A percentile compares a stretch with the other conserved stretches of the same genome.
phyloP scores from a whole-genome alignment of 2,797 vertebrate genomes.

The Danio tinwini region DNA sequence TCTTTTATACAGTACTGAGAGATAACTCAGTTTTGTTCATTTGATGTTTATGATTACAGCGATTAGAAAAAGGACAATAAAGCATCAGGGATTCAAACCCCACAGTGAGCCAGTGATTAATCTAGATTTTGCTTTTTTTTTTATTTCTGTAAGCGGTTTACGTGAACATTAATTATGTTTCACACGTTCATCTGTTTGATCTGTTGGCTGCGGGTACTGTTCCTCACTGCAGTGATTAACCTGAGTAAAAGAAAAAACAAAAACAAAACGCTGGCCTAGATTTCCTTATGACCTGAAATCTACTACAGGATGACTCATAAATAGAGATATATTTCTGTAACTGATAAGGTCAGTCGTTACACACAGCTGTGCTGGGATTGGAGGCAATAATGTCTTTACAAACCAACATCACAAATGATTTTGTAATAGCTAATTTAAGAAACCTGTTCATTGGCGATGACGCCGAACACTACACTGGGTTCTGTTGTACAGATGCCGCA shows the following conservation, averaged over 20 bases:
- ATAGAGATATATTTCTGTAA: constrained; percentile 4
- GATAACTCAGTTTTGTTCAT: constrained; percentile 3
- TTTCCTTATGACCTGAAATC: constrained; percentile 27
- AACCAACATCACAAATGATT: not conserved
- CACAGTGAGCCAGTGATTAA: constrained; percentile 35
- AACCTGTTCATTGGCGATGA: not conserved
- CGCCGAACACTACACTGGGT: not conserved
- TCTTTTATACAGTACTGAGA: not conserved
- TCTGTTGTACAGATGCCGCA: not conserved
- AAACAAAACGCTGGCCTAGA: constrained; percentile 30
- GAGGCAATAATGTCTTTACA: not conserved
- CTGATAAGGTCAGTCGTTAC: not conserved
- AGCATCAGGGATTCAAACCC: constrained; percentile 2
- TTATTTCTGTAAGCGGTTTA: constrained; percentile 43
- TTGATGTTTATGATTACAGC: constrained; percentile 6
- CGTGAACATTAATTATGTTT: constrained; percentile 35
- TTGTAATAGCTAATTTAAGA: not conserved
- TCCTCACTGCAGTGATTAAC: constrained; percentile 22
- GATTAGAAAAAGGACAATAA: constrained; percentile 31
- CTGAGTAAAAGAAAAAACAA: not conserved
- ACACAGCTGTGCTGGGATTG: not conserved
- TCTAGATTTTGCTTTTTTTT: constrained; percentile 41
- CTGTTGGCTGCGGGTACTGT: constrained; percentile 18
- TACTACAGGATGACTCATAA: constrained; percentile 4
- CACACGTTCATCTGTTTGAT: constrained; percentile 40